Evolutionary conservation across 2,113 vertebrate species (phyloP).

Genomic region (Megaceryle maxima): DNA sequence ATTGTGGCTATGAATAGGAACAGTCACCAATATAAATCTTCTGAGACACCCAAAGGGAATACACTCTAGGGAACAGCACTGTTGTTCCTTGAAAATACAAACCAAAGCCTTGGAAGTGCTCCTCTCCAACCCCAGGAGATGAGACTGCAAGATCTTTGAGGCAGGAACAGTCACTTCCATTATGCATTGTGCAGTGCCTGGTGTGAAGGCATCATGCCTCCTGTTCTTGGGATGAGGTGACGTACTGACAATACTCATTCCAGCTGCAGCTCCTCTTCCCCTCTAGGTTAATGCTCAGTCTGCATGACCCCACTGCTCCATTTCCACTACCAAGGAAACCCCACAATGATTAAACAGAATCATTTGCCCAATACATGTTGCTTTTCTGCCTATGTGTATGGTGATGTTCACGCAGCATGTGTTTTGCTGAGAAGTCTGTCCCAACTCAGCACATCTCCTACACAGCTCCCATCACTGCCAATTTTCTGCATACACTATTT

Average conservation of each 20-base stretch:
- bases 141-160: background rate
- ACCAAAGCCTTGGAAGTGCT: background rate
- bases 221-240: background rate
- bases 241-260: background rate
- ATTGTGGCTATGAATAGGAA: slow-evolving; percentile 65
- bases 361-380: background rate
- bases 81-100: background rate
- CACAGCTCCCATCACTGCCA: background rate
- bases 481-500: background rate
- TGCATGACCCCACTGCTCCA: background rate
- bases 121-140: background rate
- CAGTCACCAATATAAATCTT: background rate
- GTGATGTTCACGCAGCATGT: fast-evolving
- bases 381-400: background rate
- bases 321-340: background rate
- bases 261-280: background rate
- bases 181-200: background rate
- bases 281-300: background rate
- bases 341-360: background rate
- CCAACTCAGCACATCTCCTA: background rate
- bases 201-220: background rate
- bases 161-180: background rate
- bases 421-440: background rate
- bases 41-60: background rate
- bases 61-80: background rate